Evolutionary conservation across 2,888 invertebrate genomes (phyloP), one percentile per base, ranked within the genome.

Genomic region (Lasius platythorax): DNA sequence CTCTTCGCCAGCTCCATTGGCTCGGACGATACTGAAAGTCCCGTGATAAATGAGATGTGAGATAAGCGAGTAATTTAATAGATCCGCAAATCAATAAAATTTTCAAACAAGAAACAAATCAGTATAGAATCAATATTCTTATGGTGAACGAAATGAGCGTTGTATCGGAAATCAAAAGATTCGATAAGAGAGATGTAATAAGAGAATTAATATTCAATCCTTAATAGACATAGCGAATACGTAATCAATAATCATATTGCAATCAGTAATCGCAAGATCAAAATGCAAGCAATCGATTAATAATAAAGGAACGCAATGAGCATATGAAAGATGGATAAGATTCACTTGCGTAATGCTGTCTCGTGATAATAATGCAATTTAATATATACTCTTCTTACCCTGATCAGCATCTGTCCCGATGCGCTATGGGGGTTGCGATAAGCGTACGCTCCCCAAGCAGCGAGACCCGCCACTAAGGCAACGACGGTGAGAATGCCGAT

Each of bases 371-470:
- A 15, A 11, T 66, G 18, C 18, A 28, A 66, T 66, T 50, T 30
- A 61, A 74, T 70, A 2, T 53, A 23, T 8, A 53, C 23, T 67
- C 0, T 3, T 94, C 96, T 96, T 95, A 99, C 99, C 97, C 98
- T 98, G 93, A 99, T 99, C 78, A 99, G 96, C 93, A 99, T 96
- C 95, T 99, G 99, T 87, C 99, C 99, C 91, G 99, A 99, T 74
- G 98, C 97, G 8, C 99, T 98, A 94, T 99, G 99, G 2, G 99
- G 99, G 96, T 99, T 98, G 94, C 98, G 97, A 96, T 99, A 99
- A 5, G 99, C 99, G 95, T 99, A 99, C 28, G 97, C 95, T 28
- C 97, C 95, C 99, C 99, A 99, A 11, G 97, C 96, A 40, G 96
- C 96, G n/a, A 97, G 92, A 46, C 96, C 96, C 78, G 96, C 95